phyloP scores from a whole-genome alignment of 2,888 invertebrate species.

The Parapristionchus giblindavisi region DNA sequence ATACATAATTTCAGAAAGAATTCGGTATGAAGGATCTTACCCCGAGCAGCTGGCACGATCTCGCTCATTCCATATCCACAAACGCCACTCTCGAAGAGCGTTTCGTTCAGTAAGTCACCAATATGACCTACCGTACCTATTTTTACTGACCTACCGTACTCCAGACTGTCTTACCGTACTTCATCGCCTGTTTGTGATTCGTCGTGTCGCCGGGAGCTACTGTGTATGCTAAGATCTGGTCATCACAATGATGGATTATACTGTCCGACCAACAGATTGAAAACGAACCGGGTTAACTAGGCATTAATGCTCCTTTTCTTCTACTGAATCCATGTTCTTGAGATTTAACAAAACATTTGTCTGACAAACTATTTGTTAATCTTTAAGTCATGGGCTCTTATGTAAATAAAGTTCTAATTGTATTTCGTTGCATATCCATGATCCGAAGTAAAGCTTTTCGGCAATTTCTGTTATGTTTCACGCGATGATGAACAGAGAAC shows the following conservation, averaged over 20 bases:
- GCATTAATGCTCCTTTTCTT: too few species aligned
- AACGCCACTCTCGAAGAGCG: constrained; percentile 32
- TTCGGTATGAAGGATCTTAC: constrained; percentile 59
- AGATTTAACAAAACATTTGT: too few species aligned
- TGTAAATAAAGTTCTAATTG: too few species aligned
- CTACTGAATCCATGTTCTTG: too few species aligned
- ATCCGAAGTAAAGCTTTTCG: too few species aligned
- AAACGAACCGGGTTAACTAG: constrained; percentile 32
- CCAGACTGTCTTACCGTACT: constrained; percentile 25
- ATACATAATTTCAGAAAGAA: constrained; percentile 49
- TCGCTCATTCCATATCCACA: constrained; percentile 48
- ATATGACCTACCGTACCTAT: too few species aligned
- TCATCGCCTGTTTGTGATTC: constrained; percentile 61
- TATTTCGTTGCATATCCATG: too few species aligned
- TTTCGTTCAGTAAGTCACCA: constrained; percentile 44
- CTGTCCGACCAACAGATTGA: constrained; percentile 44
- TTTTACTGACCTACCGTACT: neutral
- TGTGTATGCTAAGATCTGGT: constrained; percentile 67
- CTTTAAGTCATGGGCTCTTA: too few species aligned
- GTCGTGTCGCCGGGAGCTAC: constrained; percentile 64
- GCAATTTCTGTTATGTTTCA: too few species aligned
- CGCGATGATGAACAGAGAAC: too few species aligned
- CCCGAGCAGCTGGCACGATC: constrained; percentile 58
- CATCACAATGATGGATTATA: constrained; percentile 62
- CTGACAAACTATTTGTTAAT: too few species aligned